Percentiles rank a stretch among this genome's conserved stretches.
Conservation (phyloP, 2,113 vertebrate genomes). For the Sinocyclocheilus grahami region DNA sequence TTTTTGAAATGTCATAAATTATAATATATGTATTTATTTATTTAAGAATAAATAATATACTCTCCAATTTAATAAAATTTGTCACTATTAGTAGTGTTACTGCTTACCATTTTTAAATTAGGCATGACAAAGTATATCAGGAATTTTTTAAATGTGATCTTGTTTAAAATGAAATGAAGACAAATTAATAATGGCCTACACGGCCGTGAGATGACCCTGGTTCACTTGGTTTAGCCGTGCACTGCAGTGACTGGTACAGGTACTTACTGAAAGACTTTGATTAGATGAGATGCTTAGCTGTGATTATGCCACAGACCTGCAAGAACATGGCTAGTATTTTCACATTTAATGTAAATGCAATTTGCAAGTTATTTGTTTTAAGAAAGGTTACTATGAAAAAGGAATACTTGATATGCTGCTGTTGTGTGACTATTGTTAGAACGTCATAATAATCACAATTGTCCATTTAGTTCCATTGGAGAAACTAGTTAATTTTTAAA, state of each 20-base stretch:
- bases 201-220: background rate
- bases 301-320: background rate
- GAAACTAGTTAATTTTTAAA: background rate
- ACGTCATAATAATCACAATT: background rate
- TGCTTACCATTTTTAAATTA: background rate
- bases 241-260: slow-evolving; percentile 2
- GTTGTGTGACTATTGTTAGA: no score
- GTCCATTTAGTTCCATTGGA: background rate
- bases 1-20: background rate
- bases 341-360: background rate
- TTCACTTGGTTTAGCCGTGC: background rate
- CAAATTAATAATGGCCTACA: no score
- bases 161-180: background rate
- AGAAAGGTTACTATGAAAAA: no score
- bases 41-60: background rate
- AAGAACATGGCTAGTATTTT: background rate
- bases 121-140: background rate
- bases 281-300: slow-evolving; percentile 13
- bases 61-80: background rate
- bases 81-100: background rate
- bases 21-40: no score
- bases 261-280: background rate
- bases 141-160: no score
- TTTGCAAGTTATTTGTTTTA: background rate
- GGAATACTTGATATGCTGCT: no score